Percentiles rank a stretch among this genome's conserved stretches.
Conservation (phyloP, 37 sponge, comb jelly and placozoan species). For the Halisarca cf. caerulea region DNA sequence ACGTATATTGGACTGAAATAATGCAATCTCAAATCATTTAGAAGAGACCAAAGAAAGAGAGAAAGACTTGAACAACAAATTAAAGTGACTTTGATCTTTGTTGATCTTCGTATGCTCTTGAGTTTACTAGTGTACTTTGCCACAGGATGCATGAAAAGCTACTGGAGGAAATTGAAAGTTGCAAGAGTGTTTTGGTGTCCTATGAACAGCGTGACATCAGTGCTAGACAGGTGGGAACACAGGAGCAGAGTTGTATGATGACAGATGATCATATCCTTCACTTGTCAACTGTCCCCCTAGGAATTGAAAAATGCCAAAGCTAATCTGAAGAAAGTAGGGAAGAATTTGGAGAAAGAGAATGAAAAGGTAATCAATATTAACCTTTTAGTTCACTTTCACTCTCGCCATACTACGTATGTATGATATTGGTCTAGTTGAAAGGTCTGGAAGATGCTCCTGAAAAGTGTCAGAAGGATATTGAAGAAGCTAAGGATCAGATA, state of each 20-base stretch:
- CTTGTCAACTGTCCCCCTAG: constrained; percentile 29
- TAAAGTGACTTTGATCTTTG: constrained; percentile 32
- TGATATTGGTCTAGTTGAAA: constrained; percentile 23
- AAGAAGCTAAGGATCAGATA: constrained; percentile 51
- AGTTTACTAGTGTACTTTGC: neutral
- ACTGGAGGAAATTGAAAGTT: constrained; percentile 45
- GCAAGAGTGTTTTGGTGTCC: constrained; percentile 46
- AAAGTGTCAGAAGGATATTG: constrained; percentile 66
- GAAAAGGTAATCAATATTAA: too few relatives aligned
- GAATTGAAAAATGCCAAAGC: constrained; percentile 82
- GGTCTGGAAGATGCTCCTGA: constrained; percentile 82
- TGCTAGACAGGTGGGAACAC: constrained; percentile 60
- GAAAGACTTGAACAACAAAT: constrained; percentile 47
- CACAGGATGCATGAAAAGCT: constrained; percentile 46
- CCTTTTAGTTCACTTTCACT: too few relatives aligned
- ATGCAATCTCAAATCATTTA: too few relatives aligned
- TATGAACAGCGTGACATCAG: constrained; percentile 81
- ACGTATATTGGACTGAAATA: too few relatives aligned
- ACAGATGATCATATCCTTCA: neutral
- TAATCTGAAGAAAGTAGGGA: constrained; percentile 69
- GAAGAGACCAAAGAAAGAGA: constrained; percentile 43
- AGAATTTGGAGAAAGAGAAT: constrained; percentile 80
- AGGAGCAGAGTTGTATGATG: neutral
- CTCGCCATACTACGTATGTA: too few relatives aligned
- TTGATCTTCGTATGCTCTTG: neutral